Percentiles rank a stretch among this genome's conserved stretches.
phyloP scores from a whole-genome alignment of 1,140 invertebrate species.

The Halesus radiatus region DNA sequence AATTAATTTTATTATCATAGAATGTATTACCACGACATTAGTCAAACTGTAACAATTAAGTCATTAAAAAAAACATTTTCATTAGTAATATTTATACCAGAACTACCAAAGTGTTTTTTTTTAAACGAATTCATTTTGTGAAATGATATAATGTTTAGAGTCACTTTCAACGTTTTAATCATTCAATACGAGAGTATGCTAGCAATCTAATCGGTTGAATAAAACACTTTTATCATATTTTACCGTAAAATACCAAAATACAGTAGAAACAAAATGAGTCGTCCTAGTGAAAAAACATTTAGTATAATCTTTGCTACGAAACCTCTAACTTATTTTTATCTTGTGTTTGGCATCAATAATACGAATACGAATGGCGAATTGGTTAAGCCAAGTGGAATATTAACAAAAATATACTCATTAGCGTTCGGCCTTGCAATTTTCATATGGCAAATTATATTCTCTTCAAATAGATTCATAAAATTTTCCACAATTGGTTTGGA shows the following conservation, averaged over 20 bases:
- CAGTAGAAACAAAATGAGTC: neutral
- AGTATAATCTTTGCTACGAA: slow-evolving; percentile 2
- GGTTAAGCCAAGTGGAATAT: neutral
- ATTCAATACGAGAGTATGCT: neutral
- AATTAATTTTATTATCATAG: too few relatives aligned
- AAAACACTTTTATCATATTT: neutral
- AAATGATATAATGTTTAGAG: neutral
- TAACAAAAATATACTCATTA: neutral
- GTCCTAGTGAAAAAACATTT: neutral
- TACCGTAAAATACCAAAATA: neutral
- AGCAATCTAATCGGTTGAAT: neutral
- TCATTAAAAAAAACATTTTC: too few relatives aligned
- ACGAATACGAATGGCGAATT: neutral
- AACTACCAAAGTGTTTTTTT: too few relatives aligned
- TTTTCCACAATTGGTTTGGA: neutral
- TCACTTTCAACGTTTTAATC: neutral
- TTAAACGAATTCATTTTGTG: too few relatives aligned
- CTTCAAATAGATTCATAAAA: neutral
- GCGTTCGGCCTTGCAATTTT: neutral
- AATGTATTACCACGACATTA: too few relatives aligned
- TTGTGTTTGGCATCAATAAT: slow-evolving; percentile 3
- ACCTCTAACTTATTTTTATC: neutral
- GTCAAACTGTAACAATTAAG: too few relatives aligned
- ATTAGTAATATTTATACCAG: too few relatives aligned
- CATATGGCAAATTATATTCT: too few relatives aligned